Evolutionary conservation across 2,797 vertebrate species (phyloP).

Genomic region (Pterois miles): DNA sequence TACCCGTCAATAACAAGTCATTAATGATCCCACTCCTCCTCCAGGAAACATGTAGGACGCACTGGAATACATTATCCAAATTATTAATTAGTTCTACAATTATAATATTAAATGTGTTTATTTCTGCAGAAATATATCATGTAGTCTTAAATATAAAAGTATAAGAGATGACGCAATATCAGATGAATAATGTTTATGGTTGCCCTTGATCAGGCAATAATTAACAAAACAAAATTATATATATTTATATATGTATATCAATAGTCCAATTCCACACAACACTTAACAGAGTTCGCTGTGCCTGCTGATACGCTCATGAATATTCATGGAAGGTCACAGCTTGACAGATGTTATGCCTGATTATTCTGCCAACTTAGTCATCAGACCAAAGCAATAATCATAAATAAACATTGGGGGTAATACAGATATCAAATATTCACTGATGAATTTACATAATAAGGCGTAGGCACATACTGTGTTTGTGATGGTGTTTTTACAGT

Average conservation of each 20-base stretch:
- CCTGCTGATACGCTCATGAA: constrained; percentile 15
- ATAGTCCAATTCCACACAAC: not conserved
- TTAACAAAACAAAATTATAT: not conserved
- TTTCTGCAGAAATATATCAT: not conserved
- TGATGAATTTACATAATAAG: constrained; percentile 22
- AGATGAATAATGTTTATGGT: too few species aligned
- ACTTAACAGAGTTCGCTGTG: not conserved
- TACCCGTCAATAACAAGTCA: constrained; percentile 8
- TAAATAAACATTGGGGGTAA: constrained; percentile 5
- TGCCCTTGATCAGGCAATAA: not conserved
- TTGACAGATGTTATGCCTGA: constrained; percentile 35
- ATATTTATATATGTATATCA: not conserved
- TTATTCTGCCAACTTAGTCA: constrained; percentile 38
- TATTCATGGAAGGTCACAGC: constrained; percentile 45
- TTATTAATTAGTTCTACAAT: constrained; percentile 1
- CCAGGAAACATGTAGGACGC: not conserved
- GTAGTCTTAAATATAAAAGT: not conserved
- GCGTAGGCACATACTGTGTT: constrained; percentile 7
- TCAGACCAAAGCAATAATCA: constrained; percentile 40
- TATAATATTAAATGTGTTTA: not conserved
- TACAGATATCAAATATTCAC: constrained; percentile 15
- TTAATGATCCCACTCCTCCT: not conserved
- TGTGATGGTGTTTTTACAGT: not conserved
- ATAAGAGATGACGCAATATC: not conserved
- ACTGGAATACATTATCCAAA: constrained; percentile 2